These are phyloP conservation scores for Lissonota sp. DNA, from an alignment of 2,888 invertebrate species.

Conservation along the genomic window DNA sequence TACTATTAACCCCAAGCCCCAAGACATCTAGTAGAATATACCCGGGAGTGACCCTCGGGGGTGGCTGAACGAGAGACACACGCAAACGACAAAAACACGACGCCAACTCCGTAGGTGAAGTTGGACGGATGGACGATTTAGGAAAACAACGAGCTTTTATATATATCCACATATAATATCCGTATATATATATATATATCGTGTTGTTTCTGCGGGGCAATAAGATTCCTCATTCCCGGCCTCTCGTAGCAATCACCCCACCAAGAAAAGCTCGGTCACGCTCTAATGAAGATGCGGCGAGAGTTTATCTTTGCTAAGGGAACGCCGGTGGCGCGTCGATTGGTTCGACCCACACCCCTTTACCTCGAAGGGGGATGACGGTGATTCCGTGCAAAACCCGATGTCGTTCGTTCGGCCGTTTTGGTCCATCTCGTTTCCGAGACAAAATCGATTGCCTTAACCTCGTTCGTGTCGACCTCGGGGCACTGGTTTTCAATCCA, in stretches of 20 bases:
- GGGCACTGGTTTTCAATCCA: no score
- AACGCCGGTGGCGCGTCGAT: conserved; percentile 73
- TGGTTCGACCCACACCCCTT: conserved; percentile 73
- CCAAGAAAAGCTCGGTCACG: conserved; percentile 77
- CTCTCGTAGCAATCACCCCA: conserved; percentile 23
- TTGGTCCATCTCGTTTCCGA: conserved; percentile 1
- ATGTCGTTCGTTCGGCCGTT: conserved; percentile 41
- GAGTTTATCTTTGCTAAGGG: conserved; percentile 78
- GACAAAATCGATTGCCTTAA: background rate
- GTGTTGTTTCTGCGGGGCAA: conserved; percentile 78
- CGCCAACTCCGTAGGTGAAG: conserved; percentile 18
- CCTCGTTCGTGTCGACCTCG: background rate
- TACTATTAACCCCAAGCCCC: conserved; percentile 16
- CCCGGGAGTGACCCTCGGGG: conserved; percentile 1
- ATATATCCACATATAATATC: no score
- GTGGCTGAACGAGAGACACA: conserved; percentile 22
- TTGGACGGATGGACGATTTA: conserved; percentile 45
- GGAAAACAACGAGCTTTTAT: conserved; percentile 59
- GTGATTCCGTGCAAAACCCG: conserved; percentile 69
- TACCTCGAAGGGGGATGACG: conserved; percentile 70
- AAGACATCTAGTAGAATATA: conserved; percentile 10
- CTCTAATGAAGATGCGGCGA: conserved; percentile 82
- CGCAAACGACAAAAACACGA: conserved; percentile 45
- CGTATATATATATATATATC: no score
- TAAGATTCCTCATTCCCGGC: conserved; percentile 67